phyloP scores from a whole-genome alignment of 2,888 invertebrate species.

The Girardia tigrina region DNA sequence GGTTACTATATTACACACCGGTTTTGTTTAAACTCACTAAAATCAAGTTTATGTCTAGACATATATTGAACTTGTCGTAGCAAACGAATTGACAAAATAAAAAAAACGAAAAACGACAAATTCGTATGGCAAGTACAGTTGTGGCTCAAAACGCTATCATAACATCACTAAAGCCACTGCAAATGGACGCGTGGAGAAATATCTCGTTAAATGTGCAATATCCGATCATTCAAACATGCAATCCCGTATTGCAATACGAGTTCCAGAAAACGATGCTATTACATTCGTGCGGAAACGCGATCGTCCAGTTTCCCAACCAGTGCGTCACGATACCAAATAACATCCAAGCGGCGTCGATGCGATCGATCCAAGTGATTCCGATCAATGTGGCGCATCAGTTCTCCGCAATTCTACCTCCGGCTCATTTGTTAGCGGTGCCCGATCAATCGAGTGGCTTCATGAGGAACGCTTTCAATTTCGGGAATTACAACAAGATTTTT shows the following conservation, averaged over 20 bases:
- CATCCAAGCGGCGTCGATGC: slow-evolving; percentile 9
- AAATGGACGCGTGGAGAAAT: slow-evolving; percentile 9
- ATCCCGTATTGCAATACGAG: slow-evolving; percentile 19
- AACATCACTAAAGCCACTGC: slow-evolving; percentile 16
- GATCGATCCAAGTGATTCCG: not conserved
- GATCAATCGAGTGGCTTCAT: not conserved
- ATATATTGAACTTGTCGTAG: slow-evolving; percentile 13
- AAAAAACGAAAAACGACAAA: too few relatives aligned
- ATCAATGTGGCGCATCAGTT: slow-evolving; percentile 9
- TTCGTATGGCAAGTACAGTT: slow-evolving; percentile 2
- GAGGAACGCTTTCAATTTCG: slow-evolving; percentile 20
- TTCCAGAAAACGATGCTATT: slow-evolving; percentile 14
- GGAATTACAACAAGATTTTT: slow-evolving; percentile 5
- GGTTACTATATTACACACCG: too few relatives aligned
- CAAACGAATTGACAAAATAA: too few relatives aligned
- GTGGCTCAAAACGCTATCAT: slow-evolving; percentile 19
- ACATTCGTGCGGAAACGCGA: slow-evolving; percentile 1
- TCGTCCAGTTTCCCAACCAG: not conserved
- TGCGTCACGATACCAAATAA: not conserved
- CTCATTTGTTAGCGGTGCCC: slow-evolving; percentile 2
- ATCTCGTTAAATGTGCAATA: slow-evolving; percentile 13
- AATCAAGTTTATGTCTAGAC: slow-evolving; percentile 10
- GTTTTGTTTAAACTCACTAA: slow-evolving; percentile 19
- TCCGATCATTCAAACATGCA: not conserved
- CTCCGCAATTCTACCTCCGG: slow-evolving; percentile 11